Evolutionary conservation across 2,113 vertebrate species (phyloP).

Genomic region (Spheniscus mendiculus): DNA sequence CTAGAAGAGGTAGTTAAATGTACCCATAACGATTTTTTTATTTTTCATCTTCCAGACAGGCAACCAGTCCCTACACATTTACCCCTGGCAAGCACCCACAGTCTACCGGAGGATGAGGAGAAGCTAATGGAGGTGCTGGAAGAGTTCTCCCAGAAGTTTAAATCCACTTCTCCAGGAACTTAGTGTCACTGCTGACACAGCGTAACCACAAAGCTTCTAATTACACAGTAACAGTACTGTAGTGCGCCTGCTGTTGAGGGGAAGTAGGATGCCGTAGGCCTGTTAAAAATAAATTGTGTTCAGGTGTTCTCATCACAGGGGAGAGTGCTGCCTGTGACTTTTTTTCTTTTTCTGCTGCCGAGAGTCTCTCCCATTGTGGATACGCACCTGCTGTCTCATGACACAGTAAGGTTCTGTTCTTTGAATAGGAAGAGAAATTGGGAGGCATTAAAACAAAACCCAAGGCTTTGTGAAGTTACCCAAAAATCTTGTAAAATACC

Average conservation of each 20-base stretch:
- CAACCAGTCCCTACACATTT: conserved; percentile 78
- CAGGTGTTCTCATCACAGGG: not conserved
- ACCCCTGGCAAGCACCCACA: conserved; percentile 74
- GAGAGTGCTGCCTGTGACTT: not conserved
- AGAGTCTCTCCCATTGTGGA: not conserved
- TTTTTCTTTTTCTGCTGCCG: not conserved
- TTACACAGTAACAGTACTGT: not conserved
- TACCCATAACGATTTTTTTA: not conserved
- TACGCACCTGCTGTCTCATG: not conserved
- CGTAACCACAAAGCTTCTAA: not conserved
- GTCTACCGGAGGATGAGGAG: conserved; percentile 72
- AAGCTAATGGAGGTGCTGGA: conserved; percentile 71
- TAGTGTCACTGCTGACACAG: not conserved
- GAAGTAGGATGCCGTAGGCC: not conserved
- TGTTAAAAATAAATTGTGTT: not conserved
- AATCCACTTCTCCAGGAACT: not conserved
- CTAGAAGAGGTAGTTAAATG: not conserved
- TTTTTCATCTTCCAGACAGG: conserved; percentile 68
- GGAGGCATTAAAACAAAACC: not conserved
- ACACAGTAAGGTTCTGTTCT: not conserved
- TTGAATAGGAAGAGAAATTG: not conserved
- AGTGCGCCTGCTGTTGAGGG: not conserved
- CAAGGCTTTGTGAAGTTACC: not conserved
- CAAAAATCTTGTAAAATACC: not conserved
- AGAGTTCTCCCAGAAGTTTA: conserved; percentile 76